Percentiles rank a stretch among this genome's conserved stretches.
Evolutionary conservation across 2,113 vertebrate genomes (phyloP).

Genomic region (Turnix velox): DNA sequence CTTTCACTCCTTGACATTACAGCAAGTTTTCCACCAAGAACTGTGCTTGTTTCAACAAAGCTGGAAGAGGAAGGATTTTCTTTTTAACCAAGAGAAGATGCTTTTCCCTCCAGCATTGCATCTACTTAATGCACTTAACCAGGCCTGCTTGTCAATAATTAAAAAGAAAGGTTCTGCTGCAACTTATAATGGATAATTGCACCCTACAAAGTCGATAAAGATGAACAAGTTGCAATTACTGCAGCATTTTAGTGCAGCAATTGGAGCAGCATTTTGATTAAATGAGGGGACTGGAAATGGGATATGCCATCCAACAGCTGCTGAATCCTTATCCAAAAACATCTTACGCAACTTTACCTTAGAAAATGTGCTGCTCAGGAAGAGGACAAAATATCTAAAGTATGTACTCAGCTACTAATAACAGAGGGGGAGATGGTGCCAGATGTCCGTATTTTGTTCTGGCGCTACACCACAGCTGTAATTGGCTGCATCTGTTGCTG

Average conservation of each 20-base stretch:
- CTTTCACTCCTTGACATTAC: neutral
- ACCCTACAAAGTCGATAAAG: neutral
- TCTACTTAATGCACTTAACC: neutral
- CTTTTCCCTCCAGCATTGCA: neutral
- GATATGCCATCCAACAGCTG: neutral
- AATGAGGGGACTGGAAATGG: neutral
- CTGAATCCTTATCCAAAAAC: neutral
- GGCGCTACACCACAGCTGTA: neutral
- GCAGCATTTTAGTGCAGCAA: neutral
- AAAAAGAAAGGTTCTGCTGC: constrained; percentile 1
- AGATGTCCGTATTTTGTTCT: neutral
- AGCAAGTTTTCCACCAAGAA: neutral
- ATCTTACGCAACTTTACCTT: neutral
- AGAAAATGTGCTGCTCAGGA: neutral
- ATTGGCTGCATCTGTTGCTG: neutral
- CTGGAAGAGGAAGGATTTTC: neutral
- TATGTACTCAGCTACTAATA: neutral
- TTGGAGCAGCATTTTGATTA: neutral
- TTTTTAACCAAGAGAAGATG: neutral
- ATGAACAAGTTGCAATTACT: neutral
- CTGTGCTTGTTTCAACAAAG: neutral
- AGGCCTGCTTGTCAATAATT: constrained; percentile 24
- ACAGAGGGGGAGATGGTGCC: neutral
- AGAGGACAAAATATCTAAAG: neutral
- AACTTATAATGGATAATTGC: neutral